Evolutionary conservation across 2,888 invertebrate genomes (phyloP).

Genomic region (Anticlea derivata): DNA sequence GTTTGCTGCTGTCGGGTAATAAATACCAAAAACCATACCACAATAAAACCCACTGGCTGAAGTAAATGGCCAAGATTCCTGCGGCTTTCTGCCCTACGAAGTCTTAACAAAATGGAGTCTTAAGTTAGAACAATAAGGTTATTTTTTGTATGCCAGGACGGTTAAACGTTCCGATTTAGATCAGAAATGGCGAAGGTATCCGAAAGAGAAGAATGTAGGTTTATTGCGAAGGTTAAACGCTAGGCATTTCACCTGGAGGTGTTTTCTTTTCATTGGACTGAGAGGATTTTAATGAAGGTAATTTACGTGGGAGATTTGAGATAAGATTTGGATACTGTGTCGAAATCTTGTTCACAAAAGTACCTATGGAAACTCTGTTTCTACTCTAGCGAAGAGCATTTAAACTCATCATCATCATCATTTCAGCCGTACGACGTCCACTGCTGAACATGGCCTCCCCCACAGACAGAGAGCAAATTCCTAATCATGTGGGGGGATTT

Average conservation of each 20-base stretch:
- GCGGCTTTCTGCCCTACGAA: background rate
- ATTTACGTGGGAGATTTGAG: slow-evolving; percentile 18
- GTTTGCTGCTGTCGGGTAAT: slow-evolving; percentile 1
- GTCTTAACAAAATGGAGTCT: background rate
- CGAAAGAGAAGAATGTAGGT: slow-evolving; percentile 12
- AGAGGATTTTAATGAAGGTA: slow-evolving; percentile 26
- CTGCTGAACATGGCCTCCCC: no score
- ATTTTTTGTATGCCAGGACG: background rate
- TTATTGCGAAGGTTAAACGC: slow-evolving; percentile 19
- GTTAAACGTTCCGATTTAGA: slow-evolving; percentile 9
- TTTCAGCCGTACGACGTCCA: no score
- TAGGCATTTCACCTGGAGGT: slow-evolving; percentile 11
- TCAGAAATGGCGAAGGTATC: slow-evolving; percentile 17
- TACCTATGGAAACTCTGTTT: no score
- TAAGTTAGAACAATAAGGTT: background rate
- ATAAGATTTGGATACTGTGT: slow-evolving; percentile 10
- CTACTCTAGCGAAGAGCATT: background rate
- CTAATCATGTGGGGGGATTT: no score
- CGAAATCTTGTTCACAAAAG: background rate
- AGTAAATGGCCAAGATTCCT: slow-evolving; percentile 12
- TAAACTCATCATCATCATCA: no score
- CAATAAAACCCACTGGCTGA: slow-evolving; percentile 4
- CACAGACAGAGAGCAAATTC: no score
- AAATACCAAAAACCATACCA: slow-evolving; percentile 7
- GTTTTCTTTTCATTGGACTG: slow-evolving; percentile 25